Evolutionary conservation across 2,888 invertebrate genomes (phyloP).

Genomic region (Drosophila meridiana): DNA sequence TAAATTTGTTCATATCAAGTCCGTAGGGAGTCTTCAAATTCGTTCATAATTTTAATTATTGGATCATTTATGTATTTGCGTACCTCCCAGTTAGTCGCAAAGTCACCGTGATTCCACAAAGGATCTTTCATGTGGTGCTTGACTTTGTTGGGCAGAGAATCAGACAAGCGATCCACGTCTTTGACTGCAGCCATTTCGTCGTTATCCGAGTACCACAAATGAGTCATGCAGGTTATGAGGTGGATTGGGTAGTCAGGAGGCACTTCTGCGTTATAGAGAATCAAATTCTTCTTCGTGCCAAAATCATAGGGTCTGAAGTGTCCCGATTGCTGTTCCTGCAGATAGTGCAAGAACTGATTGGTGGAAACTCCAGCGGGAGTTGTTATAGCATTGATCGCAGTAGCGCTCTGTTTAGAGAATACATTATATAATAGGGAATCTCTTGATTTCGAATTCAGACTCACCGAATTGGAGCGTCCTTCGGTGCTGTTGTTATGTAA

Average conservation of each 20-base stretch:
- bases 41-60: slow-evolving; percentile 54
- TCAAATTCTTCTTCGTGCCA: slow-evolving; percentile 54
- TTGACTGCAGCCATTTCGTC: slow-evolving; percentile 65
- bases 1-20: not conserved
- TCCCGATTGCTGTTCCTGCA: slow-evolving; percentile 69
- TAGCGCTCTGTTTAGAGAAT: slow-evolving; percentile 26
- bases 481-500: slow-evolving; percentile 16
- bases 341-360: slow-evolving; percentile 73
- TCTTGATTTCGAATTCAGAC: not conserved
- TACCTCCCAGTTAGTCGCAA: slow-evolving; percentile 53
- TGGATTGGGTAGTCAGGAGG: slow-evolving; percentile 67
- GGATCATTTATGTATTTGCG: slow-evolving; percentile 65
- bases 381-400: slow-evolving; percentile 34
- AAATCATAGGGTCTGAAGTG: slow-evolving; percentile 68
- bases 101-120: slow-evolving; percentile 67
- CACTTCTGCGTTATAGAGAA: slow-evolving; percentile 47
- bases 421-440: not conserved
- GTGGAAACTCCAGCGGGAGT: slow-evolving; percentile 73
- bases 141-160: slow-evolving; percentile 56
- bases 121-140: slow-evolving; percentile 68
- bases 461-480: slow-evolving; percentile 48
- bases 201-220: slow-evolving; percentile 75
- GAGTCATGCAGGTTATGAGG: slow-evolving; percentile 52
- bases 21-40: slow-evolving; percentile 21
- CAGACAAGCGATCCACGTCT: slow-evolving; percentile 63